Conservation (phyloP, 2,797 vertebrate species). For the Macroramphosus scolopax region DNA sequence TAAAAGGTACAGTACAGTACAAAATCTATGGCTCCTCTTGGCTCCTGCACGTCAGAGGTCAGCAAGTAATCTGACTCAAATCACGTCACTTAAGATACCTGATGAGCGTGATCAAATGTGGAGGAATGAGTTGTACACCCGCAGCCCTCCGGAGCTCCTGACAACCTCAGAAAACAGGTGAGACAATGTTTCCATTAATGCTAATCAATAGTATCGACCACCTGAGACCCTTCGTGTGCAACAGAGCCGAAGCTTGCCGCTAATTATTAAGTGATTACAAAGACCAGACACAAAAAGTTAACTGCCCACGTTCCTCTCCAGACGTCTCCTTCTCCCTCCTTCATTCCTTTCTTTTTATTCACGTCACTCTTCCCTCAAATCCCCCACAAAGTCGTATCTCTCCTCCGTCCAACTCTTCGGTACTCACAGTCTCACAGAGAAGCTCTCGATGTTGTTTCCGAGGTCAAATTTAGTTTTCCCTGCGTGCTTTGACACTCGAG, state of each 20-base stretch:
- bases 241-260: conserved; percentile 33
- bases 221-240: conserved; percentile 6
- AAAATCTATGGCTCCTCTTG: too few species aligned
- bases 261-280: conserved; percentile 51
- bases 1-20: too few species aligned
- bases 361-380: background rate
- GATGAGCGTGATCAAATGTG: too few species aligned
- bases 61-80: too few species aligned
- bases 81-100: too few species aligned
- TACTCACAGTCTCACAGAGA: too few species aligned
- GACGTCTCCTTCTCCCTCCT: background rate
- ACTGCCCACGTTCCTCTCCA: background rate
- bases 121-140: too few species aligned
- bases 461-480: conserved; percentile 12
- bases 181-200: conserved; percentile 53
- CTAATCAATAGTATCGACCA: conserved; percentile 57
- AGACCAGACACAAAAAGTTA: background rate
- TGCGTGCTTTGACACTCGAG: background rate
- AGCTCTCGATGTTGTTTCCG: too few species aligned
- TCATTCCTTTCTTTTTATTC: background rate
- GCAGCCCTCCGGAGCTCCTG: too few species aligned
- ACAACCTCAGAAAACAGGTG: conserved; percentile 16
- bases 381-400: too few species aligned
- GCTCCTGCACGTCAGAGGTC: too few species aligned
- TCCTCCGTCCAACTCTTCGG: too few species aligned